Evolutionary conservation across 2,888 invertebrate genomes (phyloP), one percentile per base, ranked within the genome.

Genomic region (Dasypogon diadema): DNA sequence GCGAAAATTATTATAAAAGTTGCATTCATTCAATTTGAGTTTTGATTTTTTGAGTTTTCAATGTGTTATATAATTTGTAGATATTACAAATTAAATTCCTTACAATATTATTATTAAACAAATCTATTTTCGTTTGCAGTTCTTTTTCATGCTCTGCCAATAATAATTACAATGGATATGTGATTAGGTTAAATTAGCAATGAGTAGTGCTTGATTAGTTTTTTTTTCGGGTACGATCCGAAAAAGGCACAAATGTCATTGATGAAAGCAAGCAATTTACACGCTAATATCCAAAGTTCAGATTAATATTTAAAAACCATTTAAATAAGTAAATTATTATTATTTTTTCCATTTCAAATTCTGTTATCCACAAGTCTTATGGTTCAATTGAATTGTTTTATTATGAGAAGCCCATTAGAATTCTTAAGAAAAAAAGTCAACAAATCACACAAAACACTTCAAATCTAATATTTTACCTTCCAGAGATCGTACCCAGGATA

Each of bases 221-320:
- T 26, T 68, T 82, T 81, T 83, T 83, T 84, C 80, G 85, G 86
- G 86, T 86, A 86, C 86, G 86, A 86, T 86, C 86, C 84, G 80
- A 85, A 83, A 85, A 85, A 83, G 84, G 83, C 82, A 82, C 80
- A 80, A 80, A 81, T 75, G 77, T 14, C 22, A 37, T 73, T 73
- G 56, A 73, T 46, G 37, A 75, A 22, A 24, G 12, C 48, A 22
- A 37, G 30, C 30, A 54, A 30, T 70, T 16, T 54, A 2, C 6
- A 51, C 21, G 51, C 26, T 51, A 68, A 51, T 26, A 26, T 48
- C n/a, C 5, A 51, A 24, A 56, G 5, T 68, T 68, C 18, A 68
- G 22, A n/a, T 70, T 63, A 63, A 16, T 37, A 14, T 10, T 63
- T n/a, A 2, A 54, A 54, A 51, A 70, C 24, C 30, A 70, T 26